phyloP scores from a whole-genome alignment of 2,888 invertebrate genomes.

The Lepetodrilus schrolli region DNA sequence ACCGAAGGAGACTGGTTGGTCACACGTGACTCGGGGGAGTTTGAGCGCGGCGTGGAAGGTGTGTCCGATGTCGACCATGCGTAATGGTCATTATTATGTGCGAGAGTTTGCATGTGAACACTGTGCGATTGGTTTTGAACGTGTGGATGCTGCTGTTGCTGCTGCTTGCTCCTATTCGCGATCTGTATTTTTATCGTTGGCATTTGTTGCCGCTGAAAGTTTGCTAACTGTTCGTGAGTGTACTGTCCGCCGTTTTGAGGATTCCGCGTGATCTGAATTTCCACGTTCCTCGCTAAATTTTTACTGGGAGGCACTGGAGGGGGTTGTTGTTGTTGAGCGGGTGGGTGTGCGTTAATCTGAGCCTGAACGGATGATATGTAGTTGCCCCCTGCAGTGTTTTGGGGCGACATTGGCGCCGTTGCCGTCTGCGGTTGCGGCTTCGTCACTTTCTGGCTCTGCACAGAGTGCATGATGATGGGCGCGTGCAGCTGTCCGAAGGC shows the following conservation, averaged over 20 bases:
- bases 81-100: constrained; percentile 38
- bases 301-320: constrained; percentile 13
- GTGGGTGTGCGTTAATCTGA: constrained; percentile 75
- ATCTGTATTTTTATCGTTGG: constrained; percentile 49
- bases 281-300: constrained; percentile 44
- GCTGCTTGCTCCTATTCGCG: constrained; percentile 34
- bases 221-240: constrained; percentile 78
- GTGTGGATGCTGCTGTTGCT: constrained; percentile 25
- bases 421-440: constrained; percentile 96
- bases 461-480: constrained; percentile 96
- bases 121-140: constrained; percentile 39
- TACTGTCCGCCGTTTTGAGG: constrained; percentile 41
- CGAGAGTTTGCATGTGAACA: constrained; percentile 40
- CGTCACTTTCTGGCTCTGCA: constrained; percentile 93
- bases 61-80: constrained; percentile 52
- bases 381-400: constrained; percentile 21
- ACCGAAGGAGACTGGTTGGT: constrained; percentile 75
- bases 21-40: constrained; percentile 71
- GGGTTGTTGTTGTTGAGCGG: constrained; percentile 75
- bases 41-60: constrained; percentile 68
- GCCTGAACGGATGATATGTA: constrained; percentile 70
- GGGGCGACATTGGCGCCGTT: constrained; percentile 84
- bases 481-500: constrained; percentile 91
- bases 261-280: constrained; percentile 53
- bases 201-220: constrained; percentile 39